A percentile compares a stretch with the other conserved stretches of the same genome.
Evolutionary conservation across 2,113 vertebrate genomes (phyloP).

Genomic region (Mobula hypostoma): DNA sequence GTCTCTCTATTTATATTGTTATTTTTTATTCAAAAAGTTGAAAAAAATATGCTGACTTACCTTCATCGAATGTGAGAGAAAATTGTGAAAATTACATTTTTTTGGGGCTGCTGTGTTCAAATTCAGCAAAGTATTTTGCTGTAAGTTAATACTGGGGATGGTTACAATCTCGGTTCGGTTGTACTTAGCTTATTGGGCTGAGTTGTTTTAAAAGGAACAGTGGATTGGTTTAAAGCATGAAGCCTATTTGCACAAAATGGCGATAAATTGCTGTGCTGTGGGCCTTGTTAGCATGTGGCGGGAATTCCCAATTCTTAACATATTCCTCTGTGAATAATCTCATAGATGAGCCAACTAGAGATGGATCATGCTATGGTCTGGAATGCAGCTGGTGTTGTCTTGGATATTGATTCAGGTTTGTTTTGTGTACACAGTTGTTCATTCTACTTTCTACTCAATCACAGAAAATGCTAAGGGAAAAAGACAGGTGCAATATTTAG

Average conservation of each 20-base stretch:
- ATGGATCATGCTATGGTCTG: slow-evolving; percentile 51
- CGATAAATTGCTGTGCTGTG: neutral
- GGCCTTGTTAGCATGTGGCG: neutral
- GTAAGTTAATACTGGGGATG: neutral
- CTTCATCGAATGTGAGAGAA: neutral
- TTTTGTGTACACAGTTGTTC: slow-evolving; percentile 1
- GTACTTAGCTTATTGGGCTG: neutral
- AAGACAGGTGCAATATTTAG: neutral
- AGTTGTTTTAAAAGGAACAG: neutral
- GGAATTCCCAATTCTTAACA: neutral
- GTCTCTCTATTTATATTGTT: neutral
- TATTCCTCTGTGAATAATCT: slow-evolving; percentile 40
- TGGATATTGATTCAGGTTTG: slow-evolving; percentile 67
- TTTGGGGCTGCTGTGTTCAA: neutral
- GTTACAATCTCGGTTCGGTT: neutral
- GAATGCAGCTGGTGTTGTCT: slow-evolving; percentile 56
- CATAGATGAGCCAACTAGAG: slow-evolving; percentile 42
- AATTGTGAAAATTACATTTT: too few relatives aligned
- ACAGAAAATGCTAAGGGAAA: too few relatives aligned
- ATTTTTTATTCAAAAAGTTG: neutral
- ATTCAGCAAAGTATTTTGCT: neutral
- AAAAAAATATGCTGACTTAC: neutral
- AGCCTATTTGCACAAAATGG: neutral
- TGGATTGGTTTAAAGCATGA: neutral
- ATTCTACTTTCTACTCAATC: neutral